Evolutionary conservation across 92 coral and sea anemone genomes (phyloP).

Genomic region (Palythoa grandis): DNA sequence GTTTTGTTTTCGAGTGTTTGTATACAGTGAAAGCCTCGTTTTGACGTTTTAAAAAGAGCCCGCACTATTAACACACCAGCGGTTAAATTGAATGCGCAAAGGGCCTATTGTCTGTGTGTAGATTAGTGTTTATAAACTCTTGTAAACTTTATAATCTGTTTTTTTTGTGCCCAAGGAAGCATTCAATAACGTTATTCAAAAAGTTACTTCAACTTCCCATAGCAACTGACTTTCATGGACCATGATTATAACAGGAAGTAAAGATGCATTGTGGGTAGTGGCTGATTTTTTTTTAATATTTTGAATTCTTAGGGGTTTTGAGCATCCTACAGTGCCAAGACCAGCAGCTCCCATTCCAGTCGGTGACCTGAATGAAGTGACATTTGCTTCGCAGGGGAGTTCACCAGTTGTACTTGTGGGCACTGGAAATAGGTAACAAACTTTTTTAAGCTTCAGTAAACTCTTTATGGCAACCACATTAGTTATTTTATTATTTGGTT

Average conservation of each 20-base stretch:
- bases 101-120: too few relatives aligned
- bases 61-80: too few relatives aligned
- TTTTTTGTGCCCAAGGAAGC: too few relatives aligned
- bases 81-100: too few relatives aligned
- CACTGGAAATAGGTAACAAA: constrained; percentile 52
- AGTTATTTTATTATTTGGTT: neutral
- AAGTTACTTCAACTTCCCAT: too few relatives aligned
- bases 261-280: neutral
- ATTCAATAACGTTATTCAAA: too few relatives aligned
- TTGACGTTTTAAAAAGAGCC: too few relatives aligned
- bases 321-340: neutral
- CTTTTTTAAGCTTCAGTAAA: neutral
- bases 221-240: too few relatives aligned
- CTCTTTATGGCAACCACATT: neutral
- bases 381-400: constrained; percentile 29
- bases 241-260: neutral
- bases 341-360: constrained; percentile 35
- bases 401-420: constrained; percentile 74
- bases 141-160: too few relatives aligned
- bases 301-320: constrained; percentile 6
- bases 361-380: constrained; percentile 33
- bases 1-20: too few relatives aligned
- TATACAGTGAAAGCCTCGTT: too few relatives aligned
- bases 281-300: neutral
- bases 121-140: too few relatives aligned